A percentile compares a stretch with the other conserved stretches of the same genome.
phyloP scores from a whole-genome alignment of 1,140 invertebrate genomes.

The Anadara kagoshimensis region DNA sequence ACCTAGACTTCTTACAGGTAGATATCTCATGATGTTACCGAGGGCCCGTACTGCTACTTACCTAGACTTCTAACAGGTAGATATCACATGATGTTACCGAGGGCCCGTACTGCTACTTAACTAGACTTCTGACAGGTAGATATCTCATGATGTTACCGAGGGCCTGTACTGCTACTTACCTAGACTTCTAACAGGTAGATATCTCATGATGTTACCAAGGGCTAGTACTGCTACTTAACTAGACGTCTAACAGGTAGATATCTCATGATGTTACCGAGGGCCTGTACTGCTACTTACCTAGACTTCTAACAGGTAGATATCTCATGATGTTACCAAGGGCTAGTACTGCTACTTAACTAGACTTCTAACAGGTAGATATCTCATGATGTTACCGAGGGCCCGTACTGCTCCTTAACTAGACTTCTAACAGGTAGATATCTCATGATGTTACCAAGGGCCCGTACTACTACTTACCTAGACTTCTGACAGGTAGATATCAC shows the following conservation, averaged over 20 bases:
- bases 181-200: constrained; percentile 78
- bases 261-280: constrained; percentile 85
- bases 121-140: constrained; percentile 76
- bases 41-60: constrained; percentile 82
- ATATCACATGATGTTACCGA: constrained; percentile 86
- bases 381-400: constrained; percentile 85
- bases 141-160: constrained; percentile 86
- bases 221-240: constrained; percentile 81
- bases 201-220: constrained; percentile 85
- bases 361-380: constrained; percentile 78
- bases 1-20: constrained; percentile 76
- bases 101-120: constrained; percentile 81
- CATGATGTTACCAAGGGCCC: constrained; percentile 87
- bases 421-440: constrained; percentile 78
- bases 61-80: constrained; percentile 77
- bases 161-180: constrained; percentile 81
- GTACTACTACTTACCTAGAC: constrained; percentile 79
- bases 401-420: constrained; percentile 79
- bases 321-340: constrained; percentile 87
- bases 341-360: constrained; percentile 79
- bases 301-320: constrained; percentile 77
- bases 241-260: constrained; percentile 78
- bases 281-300: constrained; percentile 80
- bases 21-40: constrained; percentile 84
- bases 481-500: constrained; percentile 78